These are phyloP conservation scores for Myiopsitta monachus DNA, from an alignment of 2,113 vertebrate species.

Conservation along the genomic window DNA sequence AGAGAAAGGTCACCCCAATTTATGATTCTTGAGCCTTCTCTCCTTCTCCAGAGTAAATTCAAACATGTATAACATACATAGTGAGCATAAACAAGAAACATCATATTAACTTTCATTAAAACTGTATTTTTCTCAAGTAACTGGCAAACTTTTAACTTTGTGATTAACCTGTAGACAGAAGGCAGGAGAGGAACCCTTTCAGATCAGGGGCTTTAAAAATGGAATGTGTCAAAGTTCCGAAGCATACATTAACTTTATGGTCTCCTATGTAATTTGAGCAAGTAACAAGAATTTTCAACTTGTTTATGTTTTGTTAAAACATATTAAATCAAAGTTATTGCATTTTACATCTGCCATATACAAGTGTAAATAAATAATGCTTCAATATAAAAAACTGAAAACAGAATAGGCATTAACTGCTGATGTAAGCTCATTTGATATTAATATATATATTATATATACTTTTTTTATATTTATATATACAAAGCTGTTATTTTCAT, in stretches of 20 bases:
- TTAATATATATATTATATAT: neutral
- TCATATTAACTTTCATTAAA: neutral
- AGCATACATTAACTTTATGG: neutral
- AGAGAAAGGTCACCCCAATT: constrained; percentile 3
- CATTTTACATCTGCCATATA: neutral
- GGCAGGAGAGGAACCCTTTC: neutral
- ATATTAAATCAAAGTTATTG: neutral
- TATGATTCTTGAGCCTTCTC: neutral
- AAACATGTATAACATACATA: neutral
- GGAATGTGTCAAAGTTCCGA: neutral
- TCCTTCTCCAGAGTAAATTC: neutral
- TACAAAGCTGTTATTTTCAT: neutral
- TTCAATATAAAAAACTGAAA: neutral
- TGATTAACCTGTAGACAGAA: neutral
- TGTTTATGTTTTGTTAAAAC: neutral
- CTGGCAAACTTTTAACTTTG: neutral
- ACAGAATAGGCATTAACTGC: neutral
- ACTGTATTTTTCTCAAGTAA: neutral
- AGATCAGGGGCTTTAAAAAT: neutral
- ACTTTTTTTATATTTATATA: neutral
- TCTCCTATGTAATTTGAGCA: neutral
- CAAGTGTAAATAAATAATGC: neutral
- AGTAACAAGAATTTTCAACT: neutral
- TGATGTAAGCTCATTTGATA: neutral
- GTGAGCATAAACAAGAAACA: neutral